Evolutionary conservation across 2,888 invertebrate genomes (phyloP), one percentile per base, ranked within the genome.

Genomic region (Arge pagana): DNA sequence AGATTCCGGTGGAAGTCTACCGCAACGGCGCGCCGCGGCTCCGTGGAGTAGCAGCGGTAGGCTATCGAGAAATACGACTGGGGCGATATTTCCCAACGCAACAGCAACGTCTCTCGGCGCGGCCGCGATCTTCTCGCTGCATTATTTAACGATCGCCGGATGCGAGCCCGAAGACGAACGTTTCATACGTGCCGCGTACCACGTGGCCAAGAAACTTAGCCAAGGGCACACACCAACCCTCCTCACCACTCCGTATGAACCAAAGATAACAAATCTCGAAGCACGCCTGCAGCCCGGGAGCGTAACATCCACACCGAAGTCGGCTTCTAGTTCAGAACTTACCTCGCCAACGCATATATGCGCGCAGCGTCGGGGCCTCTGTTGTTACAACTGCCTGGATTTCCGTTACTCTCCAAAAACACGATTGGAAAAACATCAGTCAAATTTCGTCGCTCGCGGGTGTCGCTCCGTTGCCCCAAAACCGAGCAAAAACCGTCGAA

Each of bases 231-330:
- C 45, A 18, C 33, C 33, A 8, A 11, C 7, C 23, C 33, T 11
- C 21, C 8, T n/a, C 31, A 26, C 11, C 43, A 23, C 11, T 30
- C 24, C 13, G 4, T 13, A 5, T 18, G 45, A 23, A 23, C 45
- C 33, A 35, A 58, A 59, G 65, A 64, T 65, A 66, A 64, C 60
- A 59, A 61, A 66, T 63, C 65, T 63, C 64, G 64, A 65, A 65
- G 66, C 65, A 66, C 63, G 60, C 52, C 54, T 37, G 33, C 42
- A 40, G 24, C 31, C 23, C 10, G 24, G 21, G 21, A n/a, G 30
- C 39, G 31, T 50, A 50, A 40, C 11, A 40, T 21, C 41, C 15
- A 40, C 39, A 33, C 33, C 30, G 19, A 15, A 28, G 23, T 18
- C 40, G 23, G 13, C 49, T 19, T 15, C 26, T 18, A 40, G 15